phyloP scores from a whole-genome alignment of 2,888 invertebrate genomes.

The Corbicula japonica region DNA sequence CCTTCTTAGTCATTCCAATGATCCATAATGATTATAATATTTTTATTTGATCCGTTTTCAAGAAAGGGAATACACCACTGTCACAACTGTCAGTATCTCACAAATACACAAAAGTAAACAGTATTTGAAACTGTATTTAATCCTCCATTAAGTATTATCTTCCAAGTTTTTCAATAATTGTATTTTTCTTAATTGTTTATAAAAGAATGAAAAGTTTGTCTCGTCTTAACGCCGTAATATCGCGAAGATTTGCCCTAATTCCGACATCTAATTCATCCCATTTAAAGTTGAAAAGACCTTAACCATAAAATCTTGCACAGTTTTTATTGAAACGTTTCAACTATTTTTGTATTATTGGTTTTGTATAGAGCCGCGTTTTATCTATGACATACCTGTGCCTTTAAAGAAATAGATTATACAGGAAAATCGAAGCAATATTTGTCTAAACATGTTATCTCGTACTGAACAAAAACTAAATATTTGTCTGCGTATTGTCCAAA shows the following conservation, averaged over 20 bases:
- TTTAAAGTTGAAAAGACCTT: background rate
- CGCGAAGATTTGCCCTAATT: constrained; percentile 6
- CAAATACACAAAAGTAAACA: background rate
- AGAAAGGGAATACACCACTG: too few relatives aligned
- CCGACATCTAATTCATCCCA: constrained; percentile 3
- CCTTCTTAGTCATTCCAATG: too few relatives aligned
- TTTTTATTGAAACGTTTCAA: constrained; percentile 38
- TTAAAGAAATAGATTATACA: background rate
- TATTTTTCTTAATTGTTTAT: too few relatives aligned
- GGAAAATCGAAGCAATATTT: constrained; percentile 44
- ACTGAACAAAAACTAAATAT: constrained; percentile 40
- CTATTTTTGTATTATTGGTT: constrained; percentile 34
- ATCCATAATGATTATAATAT: too few relatives aligned
- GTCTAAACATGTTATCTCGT: constrained; percentile 44
- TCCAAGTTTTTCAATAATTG: too few relatives aligned
- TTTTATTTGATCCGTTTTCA: too few relatives aligned
- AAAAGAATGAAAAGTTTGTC: background rate
- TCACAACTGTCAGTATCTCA: background rate
- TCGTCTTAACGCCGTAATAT: background rate
- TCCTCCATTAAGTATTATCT: background rate
- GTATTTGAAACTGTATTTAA: too few relatives aligned
- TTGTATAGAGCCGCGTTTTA: constrained; percentile 23
- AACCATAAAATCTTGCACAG: constrained; percentile 9
- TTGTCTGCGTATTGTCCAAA: constrained; percentile 16
- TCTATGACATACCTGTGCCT: background rate